These are phyloP conservation scores for Papilio dardanus DNA, from an alignment of 1,140 invertebrate species.

Conservation along the genomic window DNA sequence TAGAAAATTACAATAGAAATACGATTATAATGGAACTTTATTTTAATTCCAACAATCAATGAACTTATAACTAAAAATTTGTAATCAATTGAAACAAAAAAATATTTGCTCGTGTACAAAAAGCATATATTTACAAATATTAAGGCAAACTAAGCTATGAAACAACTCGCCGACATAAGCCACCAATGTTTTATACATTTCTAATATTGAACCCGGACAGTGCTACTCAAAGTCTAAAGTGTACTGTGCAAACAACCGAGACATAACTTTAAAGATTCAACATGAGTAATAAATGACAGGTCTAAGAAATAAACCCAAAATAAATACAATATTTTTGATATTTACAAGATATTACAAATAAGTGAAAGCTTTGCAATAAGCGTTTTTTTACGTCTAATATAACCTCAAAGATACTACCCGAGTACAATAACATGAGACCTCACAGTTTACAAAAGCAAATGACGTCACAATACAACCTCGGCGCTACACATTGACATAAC, in stretches of 20 bases:
- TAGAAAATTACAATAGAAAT: constrained; percentile 44
- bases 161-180: not conserved
- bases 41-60: not conserved
- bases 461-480: not conserved
- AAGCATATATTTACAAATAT: constrained; percentile 36
- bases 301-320: not conserved
- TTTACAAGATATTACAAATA: not conserved
- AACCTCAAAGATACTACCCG: not conserved
- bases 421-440: not conserved
- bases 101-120: constrained; percentile 15
- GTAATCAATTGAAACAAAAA: constrained; percentile 39
- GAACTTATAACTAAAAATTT: constrained; percentile 38
- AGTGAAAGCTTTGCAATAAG: not conserved
- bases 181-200: not conserved
- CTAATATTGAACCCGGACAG: not conserved
- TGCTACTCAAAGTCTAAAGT: not conserved
- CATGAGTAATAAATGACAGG: not conserved
- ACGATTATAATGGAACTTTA: constrained; percentile 34
- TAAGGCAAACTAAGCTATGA: constrained; percentile 23
- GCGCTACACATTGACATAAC: not conserved
- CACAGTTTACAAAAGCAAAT: not conserved
- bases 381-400: not conserved
- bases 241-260: not conserved
- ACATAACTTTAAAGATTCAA: not conserved
- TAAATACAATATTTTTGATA: not conserved